Conservation (phyloP, 2,113 vertebrate species). For the Aegithalos caudatus region DNA sequence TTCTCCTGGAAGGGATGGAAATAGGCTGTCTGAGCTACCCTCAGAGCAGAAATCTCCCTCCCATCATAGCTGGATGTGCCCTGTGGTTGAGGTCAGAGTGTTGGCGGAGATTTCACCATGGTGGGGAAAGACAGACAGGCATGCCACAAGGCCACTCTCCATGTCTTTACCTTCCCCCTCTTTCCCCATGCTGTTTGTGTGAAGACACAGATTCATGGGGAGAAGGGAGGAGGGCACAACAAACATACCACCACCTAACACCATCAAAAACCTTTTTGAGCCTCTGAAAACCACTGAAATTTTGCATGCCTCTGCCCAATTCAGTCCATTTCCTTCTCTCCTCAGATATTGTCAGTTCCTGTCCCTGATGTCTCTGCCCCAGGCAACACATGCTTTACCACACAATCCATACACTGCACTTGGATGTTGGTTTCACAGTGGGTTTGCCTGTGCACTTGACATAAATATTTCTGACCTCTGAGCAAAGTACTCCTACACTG, state of each 20-base stretch:
- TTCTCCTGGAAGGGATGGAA: background rate
- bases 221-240: background rate
- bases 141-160: accelerated
- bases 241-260: background rate
- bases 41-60: background rate
- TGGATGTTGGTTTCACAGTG: accelerated
- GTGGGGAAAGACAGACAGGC: background rate
- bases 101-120: background rate
- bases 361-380: background rate
- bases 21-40: accelerated
- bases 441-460: background rate
- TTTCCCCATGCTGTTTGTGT: accelerated
- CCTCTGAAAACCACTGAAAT: background rate
- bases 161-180: background rate
- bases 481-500: background rate
- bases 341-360: background rate
- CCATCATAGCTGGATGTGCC: background rate
- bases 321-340: background rate
- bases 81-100: background rate
- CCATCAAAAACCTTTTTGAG: background rate
- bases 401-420: background rate
- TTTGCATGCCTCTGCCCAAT: background rate
- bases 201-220: background rate
- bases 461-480: background rate
- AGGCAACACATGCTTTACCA: accelerated